phyloP scores from a whole-genome alignment of 2,113 vertebrate species.

The Calypte anna region DNA sequence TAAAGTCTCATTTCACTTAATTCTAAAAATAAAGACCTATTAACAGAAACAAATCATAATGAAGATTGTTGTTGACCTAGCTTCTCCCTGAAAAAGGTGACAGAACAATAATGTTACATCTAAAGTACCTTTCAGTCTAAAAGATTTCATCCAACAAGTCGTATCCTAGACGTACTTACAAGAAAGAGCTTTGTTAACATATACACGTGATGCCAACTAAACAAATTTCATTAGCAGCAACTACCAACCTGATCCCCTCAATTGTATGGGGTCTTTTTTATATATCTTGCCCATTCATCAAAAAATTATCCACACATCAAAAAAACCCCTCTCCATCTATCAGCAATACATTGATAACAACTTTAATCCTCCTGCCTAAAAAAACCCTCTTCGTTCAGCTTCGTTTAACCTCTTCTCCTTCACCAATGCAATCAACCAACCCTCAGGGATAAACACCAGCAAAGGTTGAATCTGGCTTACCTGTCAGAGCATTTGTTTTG shows the following conservation, averaged over 20 bases:
- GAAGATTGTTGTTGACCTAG: constrained; percentile 8
- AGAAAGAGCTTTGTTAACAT: background rate
- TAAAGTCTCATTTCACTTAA: background rate
- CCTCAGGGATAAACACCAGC: background rate
- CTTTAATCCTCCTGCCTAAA: background rate
- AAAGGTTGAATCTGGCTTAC: background rate
- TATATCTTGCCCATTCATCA: background rate
- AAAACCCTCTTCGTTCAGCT: background rate
- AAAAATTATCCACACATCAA: background rate
- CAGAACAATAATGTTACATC: background rate
- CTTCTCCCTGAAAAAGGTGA: background rate
- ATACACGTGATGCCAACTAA: background rate
- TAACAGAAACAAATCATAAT: constrained; percentile 21
- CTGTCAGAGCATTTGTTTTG: background rate
- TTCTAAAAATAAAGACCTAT: constrained; percentile 19
- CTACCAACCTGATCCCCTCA: background rate
- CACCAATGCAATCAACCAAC: background rate
- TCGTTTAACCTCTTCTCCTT: background rate
- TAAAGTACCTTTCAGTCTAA: background rate
- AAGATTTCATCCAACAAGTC: background rate
- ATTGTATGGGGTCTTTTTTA: background rate
- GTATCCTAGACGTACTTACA: background rate
- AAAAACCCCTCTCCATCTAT: background rate
- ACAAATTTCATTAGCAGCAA: background rate
- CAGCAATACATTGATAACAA: background rate